These are phyloP conservation scores for Megathymus violae DNA, from an alignment of 1,140 invertebrate species.

Conservation along the genomic window DNA sequence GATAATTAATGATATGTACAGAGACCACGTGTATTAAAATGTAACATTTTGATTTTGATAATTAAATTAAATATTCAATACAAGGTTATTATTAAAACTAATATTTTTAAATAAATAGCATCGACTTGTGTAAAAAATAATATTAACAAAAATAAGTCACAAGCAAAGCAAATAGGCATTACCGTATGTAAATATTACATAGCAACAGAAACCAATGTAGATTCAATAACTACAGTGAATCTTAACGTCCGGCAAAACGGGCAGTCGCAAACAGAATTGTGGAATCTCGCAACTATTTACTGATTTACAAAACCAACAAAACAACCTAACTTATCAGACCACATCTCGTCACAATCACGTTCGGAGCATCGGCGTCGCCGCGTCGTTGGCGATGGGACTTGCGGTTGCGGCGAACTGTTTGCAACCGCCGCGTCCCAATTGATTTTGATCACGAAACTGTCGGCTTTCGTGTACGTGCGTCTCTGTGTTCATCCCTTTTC, in stretches of 20 bases:
- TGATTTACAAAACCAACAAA: constrained; percentile 14
- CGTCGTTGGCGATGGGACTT: constrained; percentile 46
- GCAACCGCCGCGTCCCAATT: constrained; percentile 24
- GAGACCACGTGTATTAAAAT: no score
- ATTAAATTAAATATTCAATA: no score
- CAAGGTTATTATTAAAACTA: no score
- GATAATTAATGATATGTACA: no score
- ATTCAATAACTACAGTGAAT: not conserved
- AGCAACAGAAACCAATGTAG: no score
- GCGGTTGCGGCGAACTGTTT: constrained; percentile 41
- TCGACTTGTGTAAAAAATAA: no score
- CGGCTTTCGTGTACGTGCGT: constrained; percentile 29
- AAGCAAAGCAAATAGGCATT: no score
- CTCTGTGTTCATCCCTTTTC: not conserved
- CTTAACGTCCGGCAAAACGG: not conserved
- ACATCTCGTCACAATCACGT: constrained; percentile 30
- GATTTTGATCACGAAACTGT: constrained; percentile 32
- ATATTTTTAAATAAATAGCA: no score
- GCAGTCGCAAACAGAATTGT: not conserved
- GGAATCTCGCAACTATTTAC: not conserved
- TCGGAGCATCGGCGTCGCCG: no score
- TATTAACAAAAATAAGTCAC: no score
- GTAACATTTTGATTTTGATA: no score
- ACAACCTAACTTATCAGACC: constrained; percentile 11
- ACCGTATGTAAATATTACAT: no score